Evolutionary conservation across 2,888 invertebrate genomes (phyloP), one percentile per base, ranked within the genome.

Genomic region (Tetrapedia diversipes): DNA sequence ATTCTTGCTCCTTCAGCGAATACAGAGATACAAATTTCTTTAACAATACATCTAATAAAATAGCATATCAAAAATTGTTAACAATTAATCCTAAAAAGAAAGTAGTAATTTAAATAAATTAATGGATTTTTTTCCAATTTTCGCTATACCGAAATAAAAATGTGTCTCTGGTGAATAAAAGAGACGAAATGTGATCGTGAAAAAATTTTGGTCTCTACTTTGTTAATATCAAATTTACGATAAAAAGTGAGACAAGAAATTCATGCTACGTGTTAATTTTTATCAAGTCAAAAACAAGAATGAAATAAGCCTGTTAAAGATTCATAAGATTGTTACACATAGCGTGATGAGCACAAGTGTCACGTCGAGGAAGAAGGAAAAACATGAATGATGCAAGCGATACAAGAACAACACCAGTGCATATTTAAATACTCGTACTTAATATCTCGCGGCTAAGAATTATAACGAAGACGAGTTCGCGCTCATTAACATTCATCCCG

Each of bases 401-500:
- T 8, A 14, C 19, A 22, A 60, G 32, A 41, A 57, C 19, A 43
- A 59, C 60, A 45, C 16, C 11, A 24, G 24, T n/a, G 10, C 19
- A 16, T 11, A 16, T 32, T 27, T n/a, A n/a, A n/a, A 29, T 24
- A 37, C 68, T 72, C 59, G 4, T 39, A 14, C 10, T 59, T 43
- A 59, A 29, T n/a, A n/a, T 19, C 34, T 49, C n/a, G 19, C 2
- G 4, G 14, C 11, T 59, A 59, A 45, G 37, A n/a, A 37, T 59
- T 53, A 24, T 6, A 68, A 72, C 39, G 51, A 45, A 45, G 22
- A 67, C 27, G 49, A 24, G 29, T 59, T 53, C 34, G n/a, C n/a
- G 37, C 29, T 72, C 41, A 47, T 66, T 71, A 67, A 51, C 37
- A 14, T 64, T 37, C 39, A 4, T 16, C 32, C n/a, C n/a, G 16